Evolutionary conservation across 2,888 invertebrate genomes (phyloP).

Genomic region (Apantesis nais): DNA sequence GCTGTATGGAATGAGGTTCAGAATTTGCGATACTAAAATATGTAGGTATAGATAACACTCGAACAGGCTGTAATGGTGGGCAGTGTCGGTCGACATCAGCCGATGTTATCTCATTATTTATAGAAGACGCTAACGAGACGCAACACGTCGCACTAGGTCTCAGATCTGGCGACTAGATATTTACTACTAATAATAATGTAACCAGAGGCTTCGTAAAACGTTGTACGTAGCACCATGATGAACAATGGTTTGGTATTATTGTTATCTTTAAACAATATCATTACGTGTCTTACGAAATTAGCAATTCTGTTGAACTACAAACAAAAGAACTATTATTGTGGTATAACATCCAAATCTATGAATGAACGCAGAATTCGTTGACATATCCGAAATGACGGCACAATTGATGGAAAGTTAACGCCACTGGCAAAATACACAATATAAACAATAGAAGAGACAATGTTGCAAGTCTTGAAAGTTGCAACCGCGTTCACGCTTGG

Average conservation of each 20-base stretch:
- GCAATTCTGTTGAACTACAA: slow-evolving; percentile 38
- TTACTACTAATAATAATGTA: slow-evolving; percentile 47
- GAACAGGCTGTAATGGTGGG: slow-evolving; percentile 23
- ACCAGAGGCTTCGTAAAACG: slow-evolving; percentile 8
- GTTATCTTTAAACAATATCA: slow-evolving; percentile 39
- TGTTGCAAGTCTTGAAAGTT: slow-evolving; percentile 69
- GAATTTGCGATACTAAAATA: slow-evolving; percentile 24
- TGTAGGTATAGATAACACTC: slow-evolving; percentile 30
- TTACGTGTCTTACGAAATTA: slow-evolving; percentile 45
- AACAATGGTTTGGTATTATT: slow-evolving; percentile 14
- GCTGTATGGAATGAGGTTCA: slow-evolving; percentile 17
- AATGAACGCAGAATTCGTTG: slow-evolving; percentile 58
- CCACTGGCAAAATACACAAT: slow-evolving; percentile 57
- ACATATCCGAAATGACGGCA: slow-evolving; percentile 57
- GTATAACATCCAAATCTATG: slow-evolving; percentile 44
- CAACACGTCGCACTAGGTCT: slow-evolving; percentile 51
- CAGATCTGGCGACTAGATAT: slow-evolving; percentile 54
- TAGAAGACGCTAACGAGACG: slow-evolving; percentile 73
- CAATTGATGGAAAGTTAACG: slow-evolving; percentile 71
- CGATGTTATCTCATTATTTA: slow-evolving; percentile 76
- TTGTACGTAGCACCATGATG: slow-evolving; percentile 9
- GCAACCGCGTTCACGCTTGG: slow-evolving; percentile 37
- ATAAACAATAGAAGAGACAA: slow-evolving; percentile 65
- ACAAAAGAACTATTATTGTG: slow-evolving; percentile 48
- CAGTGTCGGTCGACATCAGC: slow-evolving; percentile 50